Percentiles rank a stretch among this genome's conserved stretches.
phyloP scores from a whole-genome alignment of 2,113 vertebrate species.

The Origma solitaria region DNA sequence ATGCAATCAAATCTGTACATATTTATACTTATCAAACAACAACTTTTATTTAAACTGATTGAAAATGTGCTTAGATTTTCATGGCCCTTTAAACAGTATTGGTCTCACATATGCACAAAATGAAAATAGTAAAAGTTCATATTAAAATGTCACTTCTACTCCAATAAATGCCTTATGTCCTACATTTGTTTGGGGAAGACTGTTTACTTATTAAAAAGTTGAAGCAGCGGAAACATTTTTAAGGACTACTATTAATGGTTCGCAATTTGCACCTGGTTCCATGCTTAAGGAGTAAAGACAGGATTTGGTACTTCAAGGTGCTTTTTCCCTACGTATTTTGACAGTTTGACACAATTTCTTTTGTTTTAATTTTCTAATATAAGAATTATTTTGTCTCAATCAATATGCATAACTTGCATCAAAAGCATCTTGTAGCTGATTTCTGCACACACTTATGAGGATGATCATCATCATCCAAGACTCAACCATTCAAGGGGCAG shows the following conservation, averaged over 20 bases:
- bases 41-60: not conserved
- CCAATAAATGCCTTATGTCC: not conserved
- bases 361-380: not conserved
- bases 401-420: not conserved
- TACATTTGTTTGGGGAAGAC: not conserved
- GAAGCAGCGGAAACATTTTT: not conserved
- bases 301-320: not conserved
- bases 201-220: not conserved
- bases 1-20: not conserved
- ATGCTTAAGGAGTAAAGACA: not conserved
- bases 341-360: not conserved
- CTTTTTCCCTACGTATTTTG: not conserved
- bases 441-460: accelerated
- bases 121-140: not conserved
- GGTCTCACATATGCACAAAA: not conserved
- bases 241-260: not conserved
- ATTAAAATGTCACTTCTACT: not conserved
- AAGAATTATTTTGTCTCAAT: not conserved
- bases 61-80: not conserved
- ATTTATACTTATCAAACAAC: not conserved
- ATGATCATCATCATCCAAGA: not conserved
- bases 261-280: not conserved
- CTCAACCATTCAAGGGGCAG: not conserved
- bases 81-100: not conserved
- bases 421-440: not conserved